Percentiles rank a stretch among this genome's conserved stretches.
These are phyloP conservation scores for Trichogramma dendrolimi DNA, from an alignment of 2,888 invertebrate genomes.

Conservation along the genomic window DNA sequence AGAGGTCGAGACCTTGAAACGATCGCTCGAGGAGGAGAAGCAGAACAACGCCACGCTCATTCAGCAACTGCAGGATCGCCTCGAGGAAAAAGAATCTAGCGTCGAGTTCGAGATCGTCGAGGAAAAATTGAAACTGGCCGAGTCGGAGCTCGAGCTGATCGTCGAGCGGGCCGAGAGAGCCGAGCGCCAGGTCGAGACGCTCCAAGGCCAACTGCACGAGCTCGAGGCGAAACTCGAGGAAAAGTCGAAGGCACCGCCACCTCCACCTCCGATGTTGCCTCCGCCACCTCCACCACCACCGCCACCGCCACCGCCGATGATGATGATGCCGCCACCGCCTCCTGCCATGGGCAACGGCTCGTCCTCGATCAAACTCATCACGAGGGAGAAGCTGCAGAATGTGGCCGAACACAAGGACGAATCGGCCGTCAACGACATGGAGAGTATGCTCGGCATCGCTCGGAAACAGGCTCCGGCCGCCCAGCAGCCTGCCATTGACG, in stretches of 20 bases:
- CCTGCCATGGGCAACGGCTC: conserved; percentile 40
- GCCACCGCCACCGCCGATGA: conserved; percentile 52
- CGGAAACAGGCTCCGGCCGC: conserved; percentile 58
- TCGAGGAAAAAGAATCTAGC: conserved; percentile 65
- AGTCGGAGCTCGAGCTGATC: conserved; percentile 65
- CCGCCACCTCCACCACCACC: conserved; percentile 54
- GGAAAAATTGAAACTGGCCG: conserved; percentile 65
- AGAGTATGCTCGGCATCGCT: conserved; percentile 58
- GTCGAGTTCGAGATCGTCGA: conserved; percentile 66
- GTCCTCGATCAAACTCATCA: conserved; percentile 47
- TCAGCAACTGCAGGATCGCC: conserved; percentile 61
- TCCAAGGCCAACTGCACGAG: conserved; percentile 38
- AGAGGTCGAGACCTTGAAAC: conserved; percentile 63
- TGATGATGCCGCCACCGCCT: conserved; percentile 53
- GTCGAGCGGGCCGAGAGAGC: conserved; percentile 61
- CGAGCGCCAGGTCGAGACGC: conserved; percentile 51
- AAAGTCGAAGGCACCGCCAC: conserved; percentile 38
- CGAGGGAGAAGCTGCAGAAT: conserved; percentile 37
- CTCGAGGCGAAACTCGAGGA: conserved; percentile 41
- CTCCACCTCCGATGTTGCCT: conserved; percentile 50
- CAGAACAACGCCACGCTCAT: conserved; percentile 58
- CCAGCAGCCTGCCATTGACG: conserved; percentile 65
- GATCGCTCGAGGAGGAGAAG: conserved; percentile 61
- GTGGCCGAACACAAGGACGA: conserved; percentile 33
- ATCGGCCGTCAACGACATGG: conserved; percentile 56